Conservation (phyloP, 2,888 invertebrate genomes). For the Caprella mutica region DNA sequence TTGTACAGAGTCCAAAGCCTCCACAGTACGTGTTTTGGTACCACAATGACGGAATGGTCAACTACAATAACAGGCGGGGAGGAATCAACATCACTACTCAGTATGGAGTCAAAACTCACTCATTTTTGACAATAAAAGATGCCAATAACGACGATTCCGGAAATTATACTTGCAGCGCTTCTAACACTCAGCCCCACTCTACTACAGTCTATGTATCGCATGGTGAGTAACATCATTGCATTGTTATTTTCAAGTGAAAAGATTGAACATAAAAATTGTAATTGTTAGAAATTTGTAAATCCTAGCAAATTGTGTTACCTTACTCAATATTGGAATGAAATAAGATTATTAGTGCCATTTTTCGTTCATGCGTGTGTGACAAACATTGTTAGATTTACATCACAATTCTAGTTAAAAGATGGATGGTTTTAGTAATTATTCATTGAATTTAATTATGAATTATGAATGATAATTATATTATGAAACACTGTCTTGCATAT, state of each 20-base stretch:
- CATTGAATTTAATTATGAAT: no score
- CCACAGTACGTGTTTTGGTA: conserved; percentile 93
- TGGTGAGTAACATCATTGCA: conserved; percentile 50
- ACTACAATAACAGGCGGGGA: conserved; percentile 68
- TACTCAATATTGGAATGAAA: no score
- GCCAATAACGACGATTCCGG: conserved; percentile 76
- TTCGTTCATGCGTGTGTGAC: no score
- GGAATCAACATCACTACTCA: conserved; percentile 57
- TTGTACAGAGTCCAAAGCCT: conserved; percentile 67
- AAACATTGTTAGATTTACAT: no score
- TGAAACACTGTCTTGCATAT: no score
- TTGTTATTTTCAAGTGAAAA: not conserved
- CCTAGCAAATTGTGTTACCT: no score
- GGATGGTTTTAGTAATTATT: no score
- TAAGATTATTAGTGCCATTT: no score
- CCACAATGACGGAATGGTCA: conserved; percentile 87
- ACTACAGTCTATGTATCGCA: conserved; percentile 82
- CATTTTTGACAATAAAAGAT: conserved; percentile 67
- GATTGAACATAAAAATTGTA: not conserved
- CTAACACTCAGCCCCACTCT: conserved; percentile 77
- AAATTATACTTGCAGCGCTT: conserved; percentile 46
- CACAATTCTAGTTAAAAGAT: no score
- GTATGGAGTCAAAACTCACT: conserved; percentile 72
- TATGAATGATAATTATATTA: no score
- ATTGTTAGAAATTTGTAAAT: no score